Evolutionary conservation across 2,888 invertebrate species (phyloP), one percentile per base, ranked within the genome.

Genomic region (Tinea trinotella): DNA sequence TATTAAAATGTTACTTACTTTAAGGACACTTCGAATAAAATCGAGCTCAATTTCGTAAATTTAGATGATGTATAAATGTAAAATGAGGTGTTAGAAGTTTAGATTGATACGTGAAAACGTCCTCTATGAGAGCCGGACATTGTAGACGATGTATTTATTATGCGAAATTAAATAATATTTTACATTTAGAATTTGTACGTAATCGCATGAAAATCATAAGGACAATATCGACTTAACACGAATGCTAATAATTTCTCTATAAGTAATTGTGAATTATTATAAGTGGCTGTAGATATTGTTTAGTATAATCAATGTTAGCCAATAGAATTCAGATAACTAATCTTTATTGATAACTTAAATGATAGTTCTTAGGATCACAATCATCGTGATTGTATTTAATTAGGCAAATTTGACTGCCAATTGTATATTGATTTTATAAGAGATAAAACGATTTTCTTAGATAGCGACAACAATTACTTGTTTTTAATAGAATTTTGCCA

Each of bases 391-490:
- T 77, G 74, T 76, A 70, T 80, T 79, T 76, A 70, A 73, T 64
- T 83, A 79, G 66, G 70, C 67, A 76, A 82, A 83, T 79, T 83
- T 83, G 82, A 85, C 84, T 84, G 84, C 84, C 84, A 84, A 83
- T 84, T 83, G 84, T 78, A 80, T 15, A 58, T 67, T 73, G 64
- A 74, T 78, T 83, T 84, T 81, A 77, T 34, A 35, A 49, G 12
- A 19, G 17, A 50, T 76, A 67, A 68, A 62, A 74, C 74, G 72
- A 70, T 81, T 81, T 76, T 77, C 71, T 77, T 80, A 85, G 78
- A 75, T 83, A 82, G 80, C 74, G 76, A 70, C 71, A 70, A 76
- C 75, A 54, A 22, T 19, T 34, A 74, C 68, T 76, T 77, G 70
- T 74, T 83, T 36, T 82, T 72, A 73, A 68, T 79, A 72, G 68